Evolutionary conservation across 64 coral and sea anemone species (phyloP), one percentile per base, ranked within the genome.

Genomic region (Anthopleura sola): DNA sequence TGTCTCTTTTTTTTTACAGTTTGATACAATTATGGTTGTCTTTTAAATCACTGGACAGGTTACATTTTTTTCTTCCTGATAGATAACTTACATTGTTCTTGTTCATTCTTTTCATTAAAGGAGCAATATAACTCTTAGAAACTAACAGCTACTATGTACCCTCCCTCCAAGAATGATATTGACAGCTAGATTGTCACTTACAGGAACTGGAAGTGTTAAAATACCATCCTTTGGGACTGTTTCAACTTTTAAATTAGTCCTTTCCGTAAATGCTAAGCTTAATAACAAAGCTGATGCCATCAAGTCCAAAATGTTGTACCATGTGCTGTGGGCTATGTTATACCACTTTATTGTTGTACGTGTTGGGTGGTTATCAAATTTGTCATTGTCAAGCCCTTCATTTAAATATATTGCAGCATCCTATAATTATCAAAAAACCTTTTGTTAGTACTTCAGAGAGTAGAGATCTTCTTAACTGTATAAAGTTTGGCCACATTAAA

Each of bases 301-400:
- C n/a, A 99, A 39, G 32, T 99, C 97, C 48, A 99, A 18, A 49
- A 94, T 50, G 37, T 99, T 86, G 75, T 92, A 99, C 20, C 86
- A 92, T 15, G 82, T 86, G 17, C 83, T 92, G 57, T 95, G 97
- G 24, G 84, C 93, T 50, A 92, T 90, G 32, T 89, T 51, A 39
- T 99, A 99, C 74, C 93, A 99, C 24, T 60, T 31, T n/a, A 98
- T 84, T 33, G 86, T 95, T 39, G 82, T 56, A 28, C 23, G 47
- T 75, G 94, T 89, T 12, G 94, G 94, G 78, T 95, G 94, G 80
- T 87, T 92, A 28, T 92, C 90, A 92, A 95, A 95, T 39, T 81
- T 91, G 78, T 98, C 96, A 92, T 98, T 98, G 49, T 94, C 88
- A 83, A 87, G 36, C 39, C 96, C 96, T 87, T 98, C 93, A 33